phyloP scores from a whole-genome alignment of 2,888 invertebrate genomes.

The Limnephilus marmoratus region DNA sequence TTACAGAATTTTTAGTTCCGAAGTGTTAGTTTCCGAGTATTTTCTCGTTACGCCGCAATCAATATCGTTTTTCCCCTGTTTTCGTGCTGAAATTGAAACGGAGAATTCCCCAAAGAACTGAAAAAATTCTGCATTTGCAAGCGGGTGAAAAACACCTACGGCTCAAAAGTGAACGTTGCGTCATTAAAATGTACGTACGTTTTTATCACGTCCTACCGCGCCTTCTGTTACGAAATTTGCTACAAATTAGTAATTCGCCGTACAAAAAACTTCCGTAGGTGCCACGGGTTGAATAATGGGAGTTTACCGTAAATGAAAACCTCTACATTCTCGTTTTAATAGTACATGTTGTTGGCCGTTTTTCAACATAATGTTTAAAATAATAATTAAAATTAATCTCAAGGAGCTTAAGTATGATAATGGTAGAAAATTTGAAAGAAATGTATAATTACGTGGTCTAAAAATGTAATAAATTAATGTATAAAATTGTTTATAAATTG shows the following conservation, averaged over 20 bases:
- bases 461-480: not conserved
- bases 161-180: not conserved
- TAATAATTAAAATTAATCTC: not conserved
- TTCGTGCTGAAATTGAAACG: not conserved
- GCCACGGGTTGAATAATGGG: not conserved
- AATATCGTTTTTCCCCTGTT: not conserved
- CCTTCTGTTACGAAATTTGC: not conserved
- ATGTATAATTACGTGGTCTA: not conserved
- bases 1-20: too few species aligned
- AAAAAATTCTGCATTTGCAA: not conserved
- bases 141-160: not conserved
- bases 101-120: not conserved
- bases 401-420: not conserved
- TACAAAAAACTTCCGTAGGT: not conserved
- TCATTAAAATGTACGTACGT: not conserved
- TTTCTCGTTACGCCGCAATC: constrained; percentile 22
- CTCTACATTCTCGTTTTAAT: not conserved
- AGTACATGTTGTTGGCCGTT: not conserved
- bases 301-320: not conserved
- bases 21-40: constrained; percentile 2
- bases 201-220: not conserved
- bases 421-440: not conserved
- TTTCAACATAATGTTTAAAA: not conserved
- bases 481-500: too few species aligned
- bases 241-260: not conserved